Conservation (phyloP, 1,140 invertebrate genomes). For the Chironomus striatipennis region DNA sequence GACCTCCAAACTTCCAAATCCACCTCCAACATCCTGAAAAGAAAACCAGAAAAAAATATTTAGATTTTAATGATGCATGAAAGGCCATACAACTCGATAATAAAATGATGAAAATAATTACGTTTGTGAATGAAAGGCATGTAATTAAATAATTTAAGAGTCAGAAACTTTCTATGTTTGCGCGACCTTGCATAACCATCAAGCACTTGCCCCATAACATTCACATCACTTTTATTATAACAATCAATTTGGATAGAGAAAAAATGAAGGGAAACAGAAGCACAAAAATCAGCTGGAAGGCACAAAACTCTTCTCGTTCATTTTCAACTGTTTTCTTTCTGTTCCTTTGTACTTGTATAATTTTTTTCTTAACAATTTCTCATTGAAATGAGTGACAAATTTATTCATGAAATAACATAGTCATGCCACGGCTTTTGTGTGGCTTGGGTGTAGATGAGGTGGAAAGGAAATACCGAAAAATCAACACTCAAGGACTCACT, state of each 20-base stretch:
- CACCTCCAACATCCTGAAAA: too few relatives aligned
- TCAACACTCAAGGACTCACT: slow-evolving; percentile 3
- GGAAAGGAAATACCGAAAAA: slow-evolving; percentile 8
- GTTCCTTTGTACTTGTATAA: background rate
- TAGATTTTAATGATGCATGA: background rate
- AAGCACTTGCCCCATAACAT: background rate
- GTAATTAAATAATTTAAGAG: background rate
- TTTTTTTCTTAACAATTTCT: background rate
- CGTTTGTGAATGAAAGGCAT: background rate
- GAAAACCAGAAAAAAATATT: too few relatives aligned
- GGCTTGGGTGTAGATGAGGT: background rate
- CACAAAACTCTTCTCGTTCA: background rate
- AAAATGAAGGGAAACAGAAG: background rate
- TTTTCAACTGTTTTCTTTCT: background rate
- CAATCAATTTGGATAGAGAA: background rate
- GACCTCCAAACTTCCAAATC: too few relatives aligned
- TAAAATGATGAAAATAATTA: background rate
- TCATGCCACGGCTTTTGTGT: background rate
- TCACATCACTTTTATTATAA: background rate
- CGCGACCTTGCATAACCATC: background rate
- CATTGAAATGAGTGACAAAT: slow-evolving; percentile 7
- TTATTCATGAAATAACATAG: slow-evolving; percentile 9
- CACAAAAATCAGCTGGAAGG: background rate
- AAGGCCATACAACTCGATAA: background rate
- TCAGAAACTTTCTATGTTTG: background rate